Base-by-base conservation (phyloP, 1,140 invertebrate species). In the Atopsyche davidsoni region DNA sequence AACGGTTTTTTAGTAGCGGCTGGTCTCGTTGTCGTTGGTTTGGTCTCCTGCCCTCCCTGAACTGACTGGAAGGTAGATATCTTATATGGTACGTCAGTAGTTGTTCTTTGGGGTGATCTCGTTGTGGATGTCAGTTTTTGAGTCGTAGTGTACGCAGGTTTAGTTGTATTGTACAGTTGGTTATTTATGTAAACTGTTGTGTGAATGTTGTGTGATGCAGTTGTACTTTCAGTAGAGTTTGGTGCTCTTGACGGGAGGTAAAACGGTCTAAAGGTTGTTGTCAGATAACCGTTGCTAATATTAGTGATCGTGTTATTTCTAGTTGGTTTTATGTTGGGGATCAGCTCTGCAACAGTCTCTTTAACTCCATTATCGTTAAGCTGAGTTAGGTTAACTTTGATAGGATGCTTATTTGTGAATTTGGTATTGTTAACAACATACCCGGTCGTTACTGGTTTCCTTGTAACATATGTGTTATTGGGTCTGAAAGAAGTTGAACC, bases 21-120 rank as follows among this genome's bases (percentile, higher is more conserved):
- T 22, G 47, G 35, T 60, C 67, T 42, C 64, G 64, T 11, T 53
- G 53, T 41, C 36, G 40, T 35, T 62, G 65, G 51, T 63, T 71
- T 43, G 42, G 63, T 28, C 64, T 56, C 35, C 59, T 61, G 7
- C 51, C 62, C 64, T 13, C 63, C 62, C 51, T 73, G 68, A 4
- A 78, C 67, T 11, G 68, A 66, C 62, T 75, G 73, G 64, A 75
- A 78, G 38, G 76, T 78, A 9, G 72, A 72, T 32, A 78, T 22
- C 62, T 74, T 75, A 4, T 67, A 60, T 6, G 72, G 65, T 10
- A 65, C 28, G 57, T 72, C 69, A 10, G 72, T 72, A 2, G 56
- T 57, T 16, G 40, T 44, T 28, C 44, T 47, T 49, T 62, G 11
- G 9, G 55, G 62, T 19, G 51, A 60, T 35, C 38, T 31, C 19